Evolutionary conservation across 2,113 vertebrate species (phyloP), one percentile per base, ranked within the genome.

Genomic region (Lipophrys pholis): DNA sequence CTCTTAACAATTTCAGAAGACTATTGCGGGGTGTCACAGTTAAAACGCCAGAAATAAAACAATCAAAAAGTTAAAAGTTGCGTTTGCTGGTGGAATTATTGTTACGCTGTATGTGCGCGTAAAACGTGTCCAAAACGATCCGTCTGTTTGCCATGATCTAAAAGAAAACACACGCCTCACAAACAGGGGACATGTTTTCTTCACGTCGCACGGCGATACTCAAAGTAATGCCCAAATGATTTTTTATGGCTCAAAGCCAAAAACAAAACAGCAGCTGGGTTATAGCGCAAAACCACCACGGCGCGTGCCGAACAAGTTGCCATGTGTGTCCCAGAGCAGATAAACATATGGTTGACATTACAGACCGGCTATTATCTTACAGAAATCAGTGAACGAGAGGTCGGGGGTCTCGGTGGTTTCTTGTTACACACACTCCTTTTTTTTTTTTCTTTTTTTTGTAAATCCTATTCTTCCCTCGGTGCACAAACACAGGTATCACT

Each of bases 201-300:
- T 16, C 42, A n/a, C 41, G 54, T 43, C 63, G 48, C 42, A 30
- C 41, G 21, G 53, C 67, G 56, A 81, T 64, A 65, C 68, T 52
- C 45, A 75, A 68, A 84, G 69, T 78, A 69, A 81, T 61, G 65
- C 71, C 66, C 68, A 83, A 79, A 84, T 78, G 67, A 81, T 78
- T 76, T 72, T 71, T 82, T 81, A 78, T 94, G 93, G 93, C 90
- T 88, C 80, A 69, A 58, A 84, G 91, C 93, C 92, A 93, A 91
- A 91, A 91, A 71, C 58, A 21, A 86, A 83, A 85, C 80, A 84
- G 69, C 83, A 81, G 82, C 80, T 78, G 83, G 46, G 65, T 76
- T 60, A 56, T 49, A 78, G 65, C 52, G 69, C 16, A 78, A 78
- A 83, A 64, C 83, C 75, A 77, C 77, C 77, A 56, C 79, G 42